Percentiles rank a stretch among this genome's conserved stretches.
These are phyloP conservation scores for Melipona quadrifasciata DNA, from an alignment of 1,140 invertebrate species.

Conservation along the genomic window DNA sequence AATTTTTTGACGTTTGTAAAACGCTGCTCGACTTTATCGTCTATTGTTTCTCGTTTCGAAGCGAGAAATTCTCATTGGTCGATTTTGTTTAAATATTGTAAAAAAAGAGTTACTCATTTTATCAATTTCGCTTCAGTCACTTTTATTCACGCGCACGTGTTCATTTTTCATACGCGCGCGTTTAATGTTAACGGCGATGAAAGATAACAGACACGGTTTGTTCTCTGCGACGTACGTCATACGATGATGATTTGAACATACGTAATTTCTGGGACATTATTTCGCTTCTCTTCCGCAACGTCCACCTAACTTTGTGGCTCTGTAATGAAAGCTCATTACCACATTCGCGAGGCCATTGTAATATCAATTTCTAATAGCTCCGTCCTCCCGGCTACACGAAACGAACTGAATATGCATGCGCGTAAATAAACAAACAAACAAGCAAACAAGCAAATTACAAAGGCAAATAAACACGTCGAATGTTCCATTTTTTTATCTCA, in stretches of 20 bases:
- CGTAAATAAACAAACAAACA: neutral
- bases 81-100: too few relatives aligned
- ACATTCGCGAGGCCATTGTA: neutral
- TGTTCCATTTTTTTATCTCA: neutral
- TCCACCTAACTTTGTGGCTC: neutral
- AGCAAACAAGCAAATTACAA: neutral
- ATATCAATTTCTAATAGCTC: neutral
- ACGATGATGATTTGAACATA: neutral
- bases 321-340: neutral
- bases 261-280: neutral
- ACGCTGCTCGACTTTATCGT: too few relatives aligned
- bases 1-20: too few relatives aligned
- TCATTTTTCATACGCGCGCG: too few relatives aligned
- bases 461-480: neutral
- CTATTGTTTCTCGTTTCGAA: too few relatives aligned
- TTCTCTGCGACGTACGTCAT: too few relatives aligned
- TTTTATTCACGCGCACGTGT: too few relatives aligned
- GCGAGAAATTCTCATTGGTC: too few relatives aligned
- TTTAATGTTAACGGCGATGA: neutral
- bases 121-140: too few relatives aligned
- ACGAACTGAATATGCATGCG: neutral
- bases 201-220: neutral
- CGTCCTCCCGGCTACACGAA: neutral
- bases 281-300: neutral
- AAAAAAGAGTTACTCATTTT: too few relatives aligned